A percentile compares a stretch with the other conserved stretches of the same genome.
phyloP scores from a whole-genome alignment of 1,140 invertebrate species.

The Coptotermes formosanus region DNA sequence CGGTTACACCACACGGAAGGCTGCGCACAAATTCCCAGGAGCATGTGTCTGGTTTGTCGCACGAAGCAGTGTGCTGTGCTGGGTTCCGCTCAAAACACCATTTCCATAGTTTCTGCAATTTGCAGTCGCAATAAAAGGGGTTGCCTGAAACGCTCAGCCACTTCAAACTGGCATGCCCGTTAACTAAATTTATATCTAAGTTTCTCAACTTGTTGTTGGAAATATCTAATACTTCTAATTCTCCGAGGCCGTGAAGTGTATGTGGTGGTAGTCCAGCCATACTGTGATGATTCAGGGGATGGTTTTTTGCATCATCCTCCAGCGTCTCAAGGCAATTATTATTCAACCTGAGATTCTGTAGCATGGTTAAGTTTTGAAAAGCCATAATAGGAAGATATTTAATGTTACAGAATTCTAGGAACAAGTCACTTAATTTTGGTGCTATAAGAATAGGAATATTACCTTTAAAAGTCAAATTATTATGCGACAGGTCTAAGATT shows the following conservation, averaged over 20 bases:
- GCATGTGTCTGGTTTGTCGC: neutral
- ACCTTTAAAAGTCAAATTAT: neutral
- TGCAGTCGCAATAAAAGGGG: neutral
- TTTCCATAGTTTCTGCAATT: neutral
- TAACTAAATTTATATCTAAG: neutral
- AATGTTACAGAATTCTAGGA: neutral
- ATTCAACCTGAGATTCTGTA: neutral
- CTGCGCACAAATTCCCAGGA: neutral
- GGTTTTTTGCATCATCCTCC: neutral
- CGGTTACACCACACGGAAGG: neutral
- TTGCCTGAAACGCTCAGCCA: neutral
- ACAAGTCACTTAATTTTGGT: neutral
- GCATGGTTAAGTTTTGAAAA: slow-evolving; percentile 6
- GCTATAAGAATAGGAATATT: neutral
- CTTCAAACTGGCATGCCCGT: neutral
- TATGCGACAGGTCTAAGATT: neutral
- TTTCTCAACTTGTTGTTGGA: neutral
- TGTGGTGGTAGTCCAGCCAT: neutral
- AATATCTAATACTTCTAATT: neutral
- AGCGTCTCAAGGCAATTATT: neutral
- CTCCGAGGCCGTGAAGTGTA: neutral
- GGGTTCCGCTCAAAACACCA: neutral
- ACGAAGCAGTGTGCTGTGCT: neutral
- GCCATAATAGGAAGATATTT: neutral
- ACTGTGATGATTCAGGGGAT: neutral